These are phyloP conservation scores for Latrodectus elegans DNA, from an alignment of 2,888 invertebrate species.

Conservation along the genomic window DNA sequence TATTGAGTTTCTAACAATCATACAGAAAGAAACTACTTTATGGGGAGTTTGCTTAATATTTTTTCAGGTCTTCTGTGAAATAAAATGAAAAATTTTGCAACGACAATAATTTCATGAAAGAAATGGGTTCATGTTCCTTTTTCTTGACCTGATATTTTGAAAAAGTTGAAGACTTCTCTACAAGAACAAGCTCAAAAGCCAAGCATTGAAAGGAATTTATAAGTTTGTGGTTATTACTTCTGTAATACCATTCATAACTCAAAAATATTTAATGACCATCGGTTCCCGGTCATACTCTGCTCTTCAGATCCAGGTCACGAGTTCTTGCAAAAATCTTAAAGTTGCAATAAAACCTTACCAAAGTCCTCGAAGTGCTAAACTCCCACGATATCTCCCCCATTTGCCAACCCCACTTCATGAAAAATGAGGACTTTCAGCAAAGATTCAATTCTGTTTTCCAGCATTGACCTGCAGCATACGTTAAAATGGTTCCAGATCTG, in stretches of 20 bases:
- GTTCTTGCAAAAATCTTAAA: background rate
- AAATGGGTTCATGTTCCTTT: no score
- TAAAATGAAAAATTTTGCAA: no score
- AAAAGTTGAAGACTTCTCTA: no score
- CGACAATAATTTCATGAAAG: no score
- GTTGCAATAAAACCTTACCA: background rate
- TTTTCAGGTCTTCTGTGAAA: no score
- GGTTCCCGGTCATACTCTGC: background rate
- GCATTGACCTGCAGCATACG: background rate
- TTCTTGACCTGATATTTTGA: no score
- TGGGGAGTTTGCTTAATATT: no score
- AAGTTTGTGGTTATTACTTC: no score
- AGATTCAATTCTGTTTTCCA: background rate
- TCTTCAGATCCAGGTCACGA: background rate
- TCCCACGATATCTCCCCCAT: conserved; percentile 20
- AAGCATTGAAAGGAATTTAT: no score
- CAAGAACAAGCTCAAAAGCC: no score
- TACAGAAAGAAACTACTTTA: no score
- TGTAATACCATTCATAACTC: background rate
- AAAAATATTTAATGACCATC: background rate
- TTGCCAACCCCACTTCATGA: background rate
- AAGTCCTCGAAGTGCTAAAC: background rate
- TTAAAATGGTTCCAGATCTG: background rate
- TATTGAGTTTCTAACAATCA: no score
- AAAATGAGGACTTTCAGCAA: background rate